Percentiles rank a stretch among this genome's conserved stretches.
Conservation (phyloP, 2,888 invertebrate genomes). For the Prosopocoilus inquinatus region DNA sequence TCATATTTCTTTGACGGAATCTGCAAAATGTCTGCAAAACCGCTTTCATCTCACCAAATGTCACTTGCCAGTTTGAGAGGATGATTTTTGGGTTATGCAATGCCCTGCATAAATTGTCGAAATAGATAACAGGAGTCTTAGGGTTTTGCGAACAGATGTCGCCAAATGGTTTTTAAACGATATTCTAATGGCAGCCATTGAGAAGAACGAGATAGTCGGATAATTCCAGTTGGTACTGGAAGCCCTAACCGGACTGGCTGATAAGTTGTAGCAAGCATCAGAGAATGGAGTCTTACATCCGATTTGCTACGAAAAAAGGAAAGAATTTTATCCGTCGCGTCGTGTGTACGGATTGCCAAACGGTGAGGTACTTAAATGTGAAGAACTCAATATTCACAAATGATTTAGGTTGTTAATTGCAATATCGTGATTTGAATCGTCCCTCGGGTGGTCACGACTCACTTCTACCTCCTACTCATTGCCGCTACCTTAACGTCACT, state of each 20-base stretch:
- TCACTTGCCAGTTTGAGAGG: neutral
- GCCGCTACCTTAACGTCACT: no score
- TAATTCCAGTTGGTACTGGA: no score
- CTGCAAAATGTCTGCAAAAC: neutral
- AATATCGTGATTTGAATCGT: no score
- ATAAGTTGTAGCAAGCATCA: conserved; percentile 30
- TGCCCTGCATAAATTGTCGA: conserved; percentile 1
- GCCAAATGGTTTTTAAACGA: conserved; percentile 2
- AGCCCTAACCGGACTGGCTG: conserved; percentile 35
- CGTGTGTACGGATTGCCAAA: conserved; percentile 35
- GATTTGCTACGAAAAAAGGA: conserved; percentile 22
- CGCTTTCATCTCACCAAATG: neutral
- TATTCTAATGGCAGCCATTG: conserved; percentile 7
- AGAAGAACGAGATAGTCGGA: no score
- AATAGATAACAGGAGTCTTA: neutral
- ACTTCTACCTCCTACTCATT: no score
- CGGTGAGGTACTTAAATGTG: conserved; percentile 15
- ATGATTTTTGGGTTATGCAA: conserved; percentile 10
- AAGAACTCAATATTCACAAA: conserved; percentile 30
- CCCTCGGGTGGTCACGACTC: no score
- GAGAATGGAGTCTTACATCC: neutral
- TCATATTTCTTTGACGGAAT: conserved; percentile 1
- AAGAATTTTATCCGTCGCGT: conserved; percentile 28
- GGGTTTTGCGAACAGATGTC: neutral
- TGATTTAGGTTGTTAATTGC: no score